A percentile compares a stretch with the other conserved stretches of the same genome.
These are phyloP conservation scores for Tragelaphus imberbis DNA, from an alignment of 2,113 vertebrate genomes.

Conservation along the genomic window DNA sequence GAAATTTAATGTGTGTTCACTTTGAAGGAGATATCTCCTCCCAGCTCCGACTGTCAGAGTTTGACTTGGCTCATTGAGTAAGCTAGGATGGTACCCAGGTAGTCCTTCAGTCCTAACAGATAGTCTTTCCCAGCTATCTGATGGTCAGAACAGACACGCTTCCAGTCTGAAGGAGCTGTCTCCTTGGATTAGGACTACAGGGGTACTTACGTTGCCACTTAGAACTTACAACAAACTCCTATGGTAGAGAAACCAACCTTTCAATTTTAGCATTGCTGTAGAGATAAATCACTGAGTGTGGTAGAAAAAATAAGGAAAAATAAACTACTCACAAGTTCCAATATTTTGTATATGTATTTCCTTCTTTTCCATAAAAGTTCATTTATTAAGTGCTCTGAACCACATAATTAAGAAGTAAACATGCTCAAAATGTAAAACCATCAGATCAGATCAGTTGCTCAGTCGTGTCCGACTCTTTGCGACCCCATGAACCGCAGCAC, in stretches of 20 bases:
- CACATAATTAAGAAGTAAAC: neutral
- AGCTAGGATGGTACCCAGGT: neutral
- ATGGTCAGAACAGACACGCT: neutral
- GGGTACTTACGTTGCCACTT: neutral
- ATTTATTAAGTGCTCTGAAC: constrained; percentile 25
- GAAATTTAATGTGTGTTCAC: neutral
- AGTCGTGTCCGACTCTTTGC: no score
- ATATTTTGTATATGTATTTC: neutral
- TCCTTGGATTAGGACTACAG: neutral
- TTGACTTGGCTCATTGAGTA: neutral
- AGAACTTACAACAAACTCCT: neutral
- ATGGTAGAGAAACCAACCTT: neutral
- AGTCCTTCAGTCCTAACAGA: neutral
- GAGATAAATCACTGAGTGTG: neutral
- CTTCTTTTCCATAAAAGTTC: neutral
- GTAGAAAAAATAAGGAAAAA: neutral
- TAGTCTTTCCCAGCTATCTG: neutral
- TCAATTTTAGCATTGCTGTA: neutral
- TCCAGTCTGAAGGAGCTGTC: neutral
- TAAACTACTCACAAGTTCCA: neutral
- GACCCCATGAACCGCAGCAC: no score
- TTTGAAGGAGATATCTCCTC: neutral
- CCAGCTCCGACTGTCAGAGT: neutral
- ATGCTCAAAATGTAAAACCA: constrained; percentile 29
- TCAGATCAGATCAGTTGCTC: no score